Percentiles rank a stretch among this genome's conserved stretches.
Evolutionary conservation across 1,140 invertebrate genomes (phyloP).

Genomic region (Caerostris darwini): DNA sequence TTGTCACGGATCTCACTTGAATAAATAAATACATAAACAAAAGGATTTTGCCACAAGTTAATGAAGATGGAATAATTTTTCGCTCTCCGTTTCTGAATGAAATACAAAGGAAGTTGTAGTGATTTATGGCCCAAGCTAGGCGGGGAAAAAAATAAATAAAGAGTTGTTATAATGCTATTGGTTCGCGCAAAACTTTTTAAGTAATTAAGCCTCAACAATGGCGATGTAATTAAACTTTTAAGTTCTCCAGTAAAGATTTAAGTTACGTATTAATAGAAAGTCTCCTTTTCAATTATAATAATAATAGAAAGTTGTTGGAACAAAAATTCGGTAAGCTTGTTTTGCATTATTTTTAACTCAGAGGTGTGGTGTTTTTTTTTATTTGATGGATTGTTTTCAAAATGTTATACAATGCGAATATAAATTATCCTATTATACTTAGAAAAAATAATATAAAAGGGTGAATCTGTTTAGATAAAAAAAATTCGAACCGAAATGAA

Average conservation of each 20-base stretch:
- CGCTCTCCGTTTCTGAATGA: background rate
- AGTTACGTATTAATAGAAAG: background rate
- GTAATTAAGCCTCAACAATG: slow-evolving; percentile 30
- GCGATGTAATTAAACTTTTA: slow-evolving; percentile 4
- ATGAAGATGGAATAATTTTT: slow-evolving; percentile 26
- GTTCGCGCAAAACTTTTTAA: background rate
- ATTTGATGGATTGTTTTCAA: background rate
- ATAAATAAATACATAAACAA: slow-evolving; percentile 31
- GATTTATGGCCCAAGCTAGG: background rate
- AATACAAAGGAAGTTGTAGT: background rate
- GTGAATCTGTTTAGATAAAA: background rate
- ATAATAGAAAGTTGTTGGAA: background rate
- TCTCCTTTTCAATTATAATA: background rate
- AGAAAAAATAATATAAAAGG: background rate
- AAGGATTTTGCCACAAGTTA: background rate
- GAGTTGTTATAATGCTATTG: background rate
- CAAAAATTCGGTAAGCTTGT: background rate
- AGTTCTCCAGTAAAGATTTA: background rate
- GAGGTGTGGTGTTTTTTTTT: background rate
- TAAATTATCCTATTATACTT: background rate
- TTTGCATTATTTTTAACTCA: too few species aligned
- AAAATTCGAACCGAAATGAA: too few species aligned
- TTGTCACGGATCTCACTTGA: slow-evolving; percentile 8
- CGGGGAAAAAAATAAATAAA: background rate
- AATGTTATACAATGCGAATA: background rate